phyloP scores from a whole-genome alignment of 1,140 invertebrate species.

The Penaeus vannamei region DNA sequence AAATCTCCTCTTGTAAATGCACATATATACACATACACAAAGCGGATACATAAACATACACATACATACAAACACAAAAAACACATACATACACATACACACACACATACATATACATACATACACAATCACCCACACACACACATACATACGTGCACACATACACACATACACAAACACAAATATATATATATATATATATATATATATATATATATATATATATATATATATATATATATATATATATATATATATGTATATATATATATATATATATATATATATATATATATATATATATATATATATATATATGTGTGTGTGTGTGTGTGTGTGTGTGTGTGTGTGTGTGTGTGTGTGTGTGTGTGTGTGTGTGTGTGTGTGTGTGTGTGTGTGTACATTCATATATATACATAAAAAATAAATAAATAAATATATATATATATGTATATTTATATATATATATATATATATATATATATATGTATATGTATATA shows the following conservation, averaged over 20 bases:
- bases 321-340: constrained; percentile 6
- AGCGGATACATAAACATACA: background rate
- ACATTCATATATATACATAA: background rate
- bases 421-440: too few relatives aligned
- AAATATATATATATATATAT: background rate
- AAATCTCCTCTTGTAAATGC: background rate
- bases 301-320: constrained; percentile 22
- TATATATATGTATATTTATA: too few relatives aligned
- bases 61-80: background rate
- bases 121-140: background rate
- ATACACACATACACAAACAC: background rate
- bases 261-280: constrained; percentile 18
- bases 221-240: background rate
- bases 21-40: background rate
- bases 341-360: background rate
- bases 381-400: background rate
- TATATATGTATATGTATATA: too few relatives aligned
- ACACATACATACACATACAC: background rate
- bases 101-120: background rate
- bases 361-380: background rate
- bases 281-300: constrained; percentile 27
- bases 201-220: background rate
- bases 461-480: too few relatives aligned
- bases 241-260: constrained; percentile 10
- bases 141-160: background rate